phyloP scores from a whole-genome alignment of 2,888 invertebrate species.

The Phalera bucephala region DNA sequence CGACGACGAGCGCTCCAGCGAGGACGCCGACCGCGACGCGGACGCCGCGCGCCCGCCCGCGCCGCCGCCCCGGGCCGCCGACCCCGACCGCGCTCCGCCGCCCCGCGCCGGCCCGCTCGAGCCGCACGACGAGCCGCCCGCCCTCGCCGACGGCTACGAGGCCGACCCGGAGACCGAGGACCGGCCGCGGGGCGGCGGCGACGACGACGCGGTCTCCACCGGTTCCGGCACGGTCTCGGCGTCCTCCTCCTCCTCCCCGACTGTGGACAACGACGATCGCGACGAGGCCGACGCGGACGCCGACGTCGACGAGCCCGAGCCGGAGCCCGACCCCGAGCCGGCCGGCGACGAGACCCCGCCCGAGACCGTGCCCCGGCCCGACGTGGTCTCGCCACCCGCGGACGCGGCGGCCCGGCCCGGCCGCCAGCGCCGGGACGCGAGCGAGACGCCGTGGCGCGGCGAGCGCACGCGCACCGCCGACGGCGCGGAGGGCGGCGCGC shows the following conservation, averaged over 20 bases:
- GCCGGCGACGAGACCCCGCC: conserved; percentile 13
- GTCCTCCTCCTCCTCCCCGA: conserved; percentile 33
- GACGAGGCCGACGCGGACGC: conserved; percentile 6
- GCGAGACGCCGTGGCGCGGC: conserved; percentile 14
- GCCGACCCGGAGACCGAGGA: conserved; percentile 37
- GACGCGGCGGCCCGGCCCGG: conserved; percentile 15
- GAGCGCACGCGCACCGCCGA: conserved; percentile 22
- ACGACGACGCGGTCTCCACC: conserved; percentile 42
- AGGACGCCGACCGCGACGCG: conserved; percentile 38
- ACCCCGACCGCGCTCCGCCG: conserved; percentile 14
- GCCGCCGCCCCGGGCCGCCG: conserved; percentile 7
- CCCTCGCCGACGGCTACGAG: conserved; percentile 25
- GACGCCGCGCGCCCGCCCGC: conserved; percentile 9
- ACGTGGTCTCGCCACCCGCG: conserved; percentile 7
- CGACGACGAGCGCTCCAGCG: conserved; percentile 53
- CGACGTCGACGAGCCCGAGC: not conserved
- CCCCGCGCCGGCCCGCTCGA: conserved; percentile 12
- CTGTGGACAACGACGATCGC: conserved; percentile 16
- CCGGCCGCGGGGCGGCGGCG: conserved; percentile 31
- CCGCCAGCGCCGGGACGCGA: conserved; percentile 18
- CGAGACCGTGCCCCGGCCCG: conserved; percentile 10
- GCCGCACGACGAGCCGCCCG: conserved; percentile 16
- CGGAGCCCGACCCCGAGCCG: conserved; percentile 8
- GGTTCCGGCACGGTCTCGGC: conserved; percentile 42
- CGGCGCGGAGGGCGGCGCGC: conserved; percentile 13